Base-by-base conservation (phyloP, 2,113 vertebrate species). In the Podilymbus podiceps region DNA sequence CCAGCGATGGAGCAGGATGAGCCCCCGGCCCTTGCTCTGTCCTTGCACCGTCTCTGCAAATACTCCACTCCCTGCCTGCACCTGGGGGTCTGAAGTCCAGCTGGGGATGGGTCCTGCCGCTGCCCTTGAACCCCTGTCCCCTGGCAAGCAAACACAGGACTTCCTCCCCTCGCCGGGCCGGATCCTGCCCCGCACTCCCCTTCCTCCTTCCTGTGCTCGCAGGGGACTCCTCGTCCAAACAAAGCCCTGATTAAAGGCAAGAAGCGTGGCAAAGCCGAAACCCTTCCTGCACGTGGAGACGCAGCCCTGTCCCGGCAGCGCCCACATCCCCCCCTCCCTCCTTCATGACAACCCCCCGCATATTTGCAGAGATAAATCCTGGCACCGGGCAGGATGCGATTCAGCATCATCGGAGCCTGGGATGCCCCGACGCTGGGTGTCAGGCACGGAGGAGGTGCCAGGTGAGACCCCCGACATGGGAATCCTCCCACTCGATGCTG, bases 261-360 rank as follows among this genome's bases (percentile, higher is more conserved):
- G n/a, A 49, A 67, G 40, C 0, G 7, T 76, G 91, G 67, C 95
- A 71, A 15, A 86, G 69, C 84, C 30, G 3, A 55, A 66, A 13
- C 59, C 80, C 4, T 47, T 66, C 80, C 76, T 68, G 80, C 66
- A 46, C 22, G 4, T 2, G 8, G 52, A 33, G 40, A 33, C 2
- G 7, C 80, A 33, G 72, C 66, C 59, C n/a, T 2, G 2, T 38
- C 19, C 50, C 11, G 16, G 53, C 82, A 16, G 73, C 0, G 4
- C 11, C 80, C 20, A 1, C 0, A 1, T 25, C 28, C 66, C 50
- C 31, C n/a, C 11, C 4, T 1, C 6, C 4, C 11, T 7, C 10
- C 15, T 24, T n/a, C n/a, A n/a, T 17, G 85, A 35, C 88, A 49
- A 3, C n/a, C 3, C 28, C 28, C 15, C 10, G 64, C 81, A 15